A percentile compares a stretch with the other conserved stretches of the same genome.
These are phyloP conservation scores for Antitype chi DNA, from an alignment of 2,888 invertebrate genomes.

Conservation along the genomic window DNA sequence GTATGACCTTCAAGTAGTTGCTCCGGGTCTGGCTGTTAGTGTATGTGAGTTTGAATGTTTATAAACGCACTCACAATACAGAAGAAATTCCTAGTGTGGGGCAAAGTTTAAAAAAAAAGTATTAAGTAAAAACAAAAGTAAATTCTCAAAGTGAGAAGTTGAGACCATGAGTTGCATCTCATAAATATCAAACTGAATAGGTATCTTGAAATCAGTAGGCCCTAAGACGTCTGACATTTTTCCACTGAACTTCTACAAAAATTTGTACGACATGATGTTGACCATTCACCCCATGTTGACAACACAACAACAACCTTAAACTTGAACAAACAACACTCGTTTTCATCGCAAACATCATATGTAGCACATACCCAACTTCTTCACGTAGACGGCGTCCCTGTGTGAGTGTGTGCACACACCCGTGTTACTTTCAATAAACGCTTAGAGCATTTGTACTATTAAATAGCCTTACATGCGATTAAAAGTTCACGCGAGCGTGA, in stretches of 20 bases:
- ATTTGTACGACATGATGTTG: not conserved
- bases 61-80: too few relatives aligned
- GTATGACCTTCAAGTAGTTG: too few relatives aligned
- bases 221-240: not conserved
- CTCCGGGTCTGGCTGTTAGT: too few relatives aligned
- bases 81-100: too few relatives aligned
- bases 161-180: not conserved
- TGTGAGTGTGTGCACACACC: conserved; percentile 58
- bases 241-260: not conserved
- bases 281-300: conserved; percentile 12
- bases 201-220: not conserved
- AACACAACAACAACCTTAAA: conserved; percentile 31
- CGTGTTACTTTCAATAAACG: conserved; percentile 72
- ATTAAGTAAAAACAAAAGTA: too few relatives aligned
- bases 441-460: conserved; percentile 77
- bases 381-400: conserved; percentile 3
- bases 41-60: too few relatives aligned
- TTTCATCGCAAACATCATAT: conserved; percentile 42
- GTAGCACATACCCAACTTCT: conserved; percentile 31
- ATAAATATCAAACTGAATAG: not conserved
- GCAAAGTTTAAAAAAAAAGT: too few relatives aligned
- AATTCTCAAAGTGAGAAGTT: not conserved
- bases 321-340: conserved; percentile 40
- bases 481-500: conserved; percentile 79
- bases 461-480: conserved; percentile 80